Base-by-base conservation (phyloP, 2,888 invertebrate species). In the Lasius fuliginosus region DNA sequence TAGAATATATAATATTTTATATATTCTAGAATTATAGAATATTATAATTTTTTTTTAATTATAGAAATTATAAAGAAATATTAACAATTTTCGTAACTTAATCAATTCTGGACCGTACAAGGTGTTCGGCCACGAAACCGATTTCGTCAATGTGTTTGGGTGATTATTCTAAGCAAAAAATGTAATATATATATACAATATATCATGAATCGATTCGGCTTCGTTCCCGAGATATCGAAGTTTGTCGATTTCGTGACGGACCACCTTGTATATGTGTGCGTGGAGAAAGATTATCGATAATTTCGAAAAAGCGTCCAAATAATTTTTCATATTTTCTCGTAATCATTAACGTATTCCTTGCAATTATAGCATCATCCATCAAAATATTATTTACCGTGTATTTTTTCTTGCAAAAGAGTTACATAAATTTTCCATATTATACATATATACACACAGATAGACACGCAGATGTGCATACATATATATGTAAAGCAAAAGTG, bases 31-130 rank as follows among this genome's bases (percentile, higher is more conserved):
- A 23, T 23, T 23, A 23, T 23, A 23, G 23, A 23, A 23, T 23
- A 23, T 23, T 23, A 23, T 23, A 23, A 23, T 23, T 23, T 23
- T 23, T 23, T 23, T 23, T 23, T 23, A 23, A 36, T 4, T 36
- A 36, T 36, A 36, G 4, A 36, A 36, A 36, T 36, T 36, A 36
- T 0, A 2, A 36, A 60, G 23, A 3, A 27, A 64, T 60, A 64
- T 46, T 62, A 75, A 74, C 30, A 64, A 33, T 33, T 42, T 11
- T 46, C 27, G 33, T 75, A 53, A 76, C 67, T 3, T 68, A 53
- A 76, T 76, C 53, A 40, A 49, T 12, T 36, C 23, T 53, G 36
- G 5, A 23, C 23, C 36, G 1, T 36, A 36, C 36, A 36, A 4
- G 36, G 36, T 36, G 36, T 23, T 23, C 23, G 0, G 23, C 23